Base-by-base conservation (phyloP, 2,888 invertebrate species). In the Ennomos quercinarius region DNA sequence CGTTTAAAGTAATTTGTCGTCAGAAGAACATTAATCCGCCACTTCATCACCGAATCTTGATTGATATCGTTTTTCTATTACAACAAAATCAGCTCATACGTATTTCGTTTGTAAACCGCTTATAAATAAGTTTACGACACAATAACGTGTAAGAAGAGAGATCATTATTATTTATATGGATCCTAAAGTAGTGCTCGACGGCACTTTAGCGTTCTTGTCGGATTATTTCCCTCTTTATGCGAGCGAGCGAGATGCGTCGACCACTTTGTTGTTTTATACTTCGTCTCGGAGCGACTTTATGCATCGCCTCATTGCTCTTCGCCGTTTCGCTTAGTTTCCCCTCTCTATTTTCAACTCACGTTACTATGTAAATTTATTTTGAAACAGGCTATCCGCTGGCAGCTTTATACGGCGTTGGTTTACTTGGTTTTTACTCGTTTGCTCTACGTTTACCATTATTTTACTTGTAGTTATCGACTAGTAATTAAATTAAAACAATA, bases 241-340 rank as follows among this genome's bases (percentile, higher is more conserved):
- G 78, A 78, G 77, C 80, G 81, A 84, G 83, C 81, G 82, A 80
- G 83, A 87, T 89, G 87, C 86, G 85, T 85, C 87, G 83, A 87
- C 87, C 89, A 89, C 90, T 91, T 90, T 90, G 91, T 92, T 91
- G 91, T 91, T 91, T 90, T 91, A 91, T 91, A 88, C 86, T 86
- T 82, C 78, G 89, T 86, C 88, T 86, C 85, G 82, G 66, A 85
- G 87, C 84, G 84, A 86, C 89, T 89, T 88, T 88, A 86, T 87
- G 88, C 87, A 84, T 83, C 87, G 91, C 85, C 87, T 89, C 91
- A 90, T 91, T 90, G 89, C 91, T 87, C 86, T 85, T 84, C 83
- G 86, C 80, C 84, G 87, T 89, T 89, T 88, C 85, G 89, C 87
- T 89, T 83, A 86, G 85, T 85, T 86, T 87, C 84, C 85, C 83